phyloP scores from a whole-genome alignment of 2,888 invertebrate genomes.

The Drosophila austrosaltans region DNA sequence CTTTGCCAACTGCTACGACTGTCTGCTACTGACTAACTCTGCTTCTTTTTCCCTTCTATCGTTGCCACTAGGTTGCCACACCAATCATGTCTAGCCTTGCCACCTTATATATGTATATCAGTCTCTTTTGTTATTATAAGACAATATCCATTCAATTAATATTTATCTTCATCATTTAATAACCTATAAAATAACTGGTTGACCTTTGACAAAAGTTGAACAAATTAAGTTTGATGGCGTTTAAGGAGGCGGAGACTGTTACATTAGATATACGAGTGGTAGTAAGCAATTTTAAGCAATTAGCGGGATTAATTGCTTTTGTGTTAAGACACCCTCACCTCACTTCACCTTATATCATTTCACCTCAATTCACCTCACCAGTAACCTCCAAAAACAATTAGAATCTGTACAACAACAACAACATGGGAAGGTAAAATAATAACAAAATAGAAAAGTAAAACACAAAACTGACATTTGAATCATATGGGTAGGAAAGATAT shows the following conservation, averaged over 20 bases:
- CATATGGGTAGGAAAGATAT: slow-evolving; percentile 42
- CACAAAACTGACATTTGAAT: slow-evolving; percentile 62
- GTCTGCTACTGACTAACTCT: no score
- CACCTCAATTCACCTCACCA: slow-evolving; percentile 21
- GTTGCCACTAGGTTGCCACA: no score
- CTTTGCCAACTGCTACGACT: no score
- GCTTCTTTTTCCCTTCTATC: no score
- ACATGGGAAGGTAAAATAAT: background rate
- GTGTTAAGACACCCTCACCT: slow-evolving; percentile 38
- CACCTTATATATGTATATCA: no score
- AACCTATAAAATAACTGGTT: slow-evolving; percentile 15
- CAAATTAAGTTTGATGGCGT: slow-evolving; percentile 1
- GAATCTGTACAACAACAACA: slow-evolving; percentile 50
- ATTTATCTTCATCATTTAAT: slow-evolving; percentile 29
- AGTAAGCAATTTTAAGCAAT: slow-evolving; percentile 30
- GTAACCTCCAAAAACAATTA: slow-evolving; percentile 70
- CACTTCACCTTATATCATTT: background rate
- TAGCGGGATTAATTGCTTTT: slow-evolving; percentile 46
- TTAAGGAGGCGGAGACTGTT: no score
- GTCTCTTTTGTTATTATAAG: no score
- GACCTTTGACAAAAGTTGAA: slow-evolving; percentile 6
- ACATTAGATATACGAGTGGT: background rate
- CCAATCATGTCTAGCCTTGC: no score
- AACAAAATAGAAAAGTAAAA: slow-evolving; percentile 2
- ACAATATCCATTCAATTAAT: slow-evolving; percentile 18